These are phyloP conservation scores for Bursaphelenchus okinawaensis DNA, from an alignment of 2,888 invertebrate species.

Conservation along the genomic window DNA sequence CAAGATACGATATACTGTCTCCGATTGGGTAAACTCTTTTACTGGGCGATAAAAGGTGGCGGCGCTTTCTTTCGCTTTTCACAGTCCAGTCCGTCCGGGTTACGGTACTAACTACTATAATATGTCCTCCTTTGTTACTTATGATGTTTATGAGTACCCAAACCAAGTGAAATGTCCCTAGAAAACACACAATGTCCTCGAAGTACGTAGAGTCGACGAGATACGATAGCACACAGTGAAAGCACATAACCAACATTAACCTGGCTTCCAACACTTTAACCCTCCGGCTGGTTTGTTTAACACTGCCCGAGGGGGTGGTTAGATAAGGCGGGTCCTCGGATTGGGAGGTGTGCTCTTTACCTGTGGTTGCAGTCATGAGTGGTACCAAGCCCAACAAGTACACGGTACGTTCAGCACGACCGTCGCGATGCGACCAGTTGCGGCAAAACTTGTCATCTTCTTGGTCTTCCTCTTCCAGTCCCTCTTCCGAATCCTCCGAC, in stretches of 20 bases:
- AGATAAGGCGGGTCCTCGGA: background rate
- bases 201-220: too few species aligned
- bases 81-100: background rate
- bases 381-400: conserved; percentile 12
- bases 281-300: background rate
- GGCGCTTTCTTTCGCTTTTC: background rate
- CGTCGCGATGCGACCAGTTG: conserved; percentile 16
- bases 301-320: background rate
- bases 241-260: background rate
- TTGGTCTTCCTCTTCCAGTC: conserved; percentile 1
- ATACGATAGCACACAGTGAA: too few species aligned
- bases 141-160: too few species aligned
- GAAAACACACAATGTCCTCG: too few species aligned
- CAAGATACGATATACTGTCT: background rate
- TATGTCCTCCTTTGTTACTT: background rate
- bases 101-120: background rate
- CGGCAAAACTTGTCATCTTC: conserved; percentile 14
- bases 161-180: too few species aligned
- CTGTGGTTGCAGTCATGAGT: conserved; percentile 12
- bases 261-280: background rate
- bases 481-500: conserved; percentile 9
- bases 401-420: conserved; percentile 19
- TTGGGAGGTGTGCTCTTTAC: background rate
- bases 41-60: background rate
- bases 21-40: background rate